Evolutionary conservation across 1,140 invertebrate species (phyloP), one percentile per base, ranked within the genome.

Genomic region (Lepidotrigona ventralis): DNA sequence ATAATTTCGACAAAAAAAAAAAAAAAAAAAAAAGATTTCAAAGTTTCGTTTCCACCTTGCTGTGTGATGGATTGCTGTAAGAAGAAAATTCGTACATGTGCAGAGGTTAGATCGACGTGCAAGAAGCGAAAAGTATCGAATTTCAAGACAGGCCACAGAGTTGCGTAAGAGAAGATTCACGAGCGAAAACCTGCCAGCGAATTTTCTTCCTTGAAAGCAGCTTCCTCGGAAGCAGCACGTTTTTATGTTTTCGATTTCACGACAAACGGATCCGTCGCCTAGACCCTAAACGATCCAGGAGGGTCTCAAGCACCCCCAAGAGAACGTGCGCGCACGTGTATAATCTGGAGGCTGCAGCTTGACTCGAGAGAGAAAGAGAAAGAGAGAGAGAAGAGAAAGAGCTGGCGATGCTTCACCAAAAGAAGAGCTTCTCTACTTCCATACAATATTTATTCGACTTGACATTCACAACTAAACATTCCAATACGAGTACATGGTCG

Each of bases 221-320:
- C 6, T 46, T 46, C 9, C 9, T 46, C 39, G 39, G 8, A 46
- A 46, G 6, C 39, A 46, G 0, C 39, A 46, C 39, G 6, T 46
- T 46, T 46, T 39, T 8, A 64, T 6, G 11, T 9, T 33, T 33
- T 21, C 2, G 6, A 75, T 39, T 60, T 15, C 19, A 78, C 14
- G 26, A 29, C 14, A 33, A 26, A 68, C 68, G 23, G 46, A 19
- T 69, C n/a, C 58, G 46, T 33, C 29, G 54, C 19, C 68, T 54
- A 56, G 51, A 64, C 58, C 33, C 56, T 17, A 39, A 58, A 81
- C 91, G 88, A 80, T 92, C 90, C 91, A 91, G 91, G 91, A 91
- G 92, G 84, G 88, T 90, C 87, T 85, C 39, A 46, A 46, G 90
- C 91, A 91, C 92, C 91, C 89, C 91, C 91, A 90, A 87, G 83